Evolutionary conservation across 2,888 invertebrate genomes (phyloP), one percentile per base, ranked within the genome.

Genomic region (Choreutis nemorana): DNA sequence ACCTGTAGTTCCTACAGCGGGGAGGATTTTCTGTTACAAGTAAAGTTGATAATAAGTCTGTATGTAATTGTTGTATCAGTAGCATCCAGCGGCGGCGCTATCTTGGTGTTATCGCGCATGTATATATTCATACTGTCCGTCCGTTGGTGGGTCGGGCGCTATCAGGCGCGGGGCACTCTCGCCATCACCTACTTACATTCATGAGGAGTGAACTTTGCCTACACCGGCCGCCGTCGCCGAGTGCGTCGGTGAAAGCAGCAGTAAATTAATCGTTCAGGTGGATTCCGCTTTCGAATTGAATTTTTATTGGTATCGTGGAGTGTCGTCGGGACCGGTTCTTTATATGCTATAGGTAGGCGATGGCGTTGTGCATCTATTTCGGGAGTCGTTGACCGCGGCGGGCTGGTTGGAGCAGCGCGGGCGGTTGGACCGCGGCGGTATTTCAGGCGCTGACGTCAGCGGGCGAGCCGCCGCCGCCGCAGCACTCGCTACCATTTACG

Each of bases 341-440:
- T 50, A 55, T 56, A 54, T 62, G 60, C 49, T 66, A 61, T 64
- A 62, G 70, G 64, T 62, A 70, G 54, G 59, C 55, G 70, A 54
- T 59, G 55, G 55, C 55, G 56, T 51, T 55, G 60, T 59, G 71
- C 71, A 59, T 68, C 73, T 73, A 73, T 73, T 77, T 77, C 68
- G 75, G 73, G 72, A 73, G 75, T 75, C 75, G 73, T 63, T 71
- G 75, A 75, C 75, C 75, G 73, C 64, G 55, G 40, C 50, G 51
- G n/a, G 55, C 57, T 55, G 61, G 54, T 54, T 60, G 52, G 47
- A 51, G 50, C 41, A 45, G 40, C 40, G 43, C 40, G 40, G 36
- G 49, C 42, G 46, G 38, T 35, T 34, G 35, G 37, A 30, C 37
- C 37, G 34, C 36, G 37, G 33, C 38, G 39, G 55, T 62, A 62